These are phyloP conservation scores for Rhamnusium bicolor DNA, from an alignment of 2,888 invertebrate genomes.

Conservation along the genomic window DNA sequence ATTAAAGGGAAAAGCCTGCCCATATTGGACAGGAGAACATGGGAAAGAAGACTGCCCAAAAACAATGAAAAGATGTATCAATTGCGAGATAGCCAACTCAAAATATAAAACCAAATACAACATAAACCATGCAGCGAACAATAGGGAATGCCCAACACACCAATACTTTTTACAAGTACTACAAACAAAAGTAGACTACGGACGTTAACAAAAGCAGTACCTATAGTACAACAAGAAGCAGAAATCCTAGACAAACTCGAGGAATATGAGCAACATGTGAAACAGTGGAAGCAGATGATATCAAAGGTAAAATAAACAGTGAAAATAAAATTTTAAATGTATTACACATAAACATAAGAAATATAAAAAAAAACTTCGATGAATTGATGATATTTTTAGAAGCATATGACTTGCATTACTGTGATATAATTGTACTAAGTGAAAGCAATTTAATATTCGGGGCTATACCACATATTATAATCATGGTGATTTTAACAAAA, in stretches of 20 bases:
- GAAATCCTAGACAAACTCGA: background rate
- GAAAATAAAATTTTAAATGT: background rate
- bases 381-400: background rate
- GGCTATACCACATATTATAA: background rate
- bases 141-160: background rate
- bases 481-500: background rate
- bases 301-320: no score
- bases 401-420: background rate
- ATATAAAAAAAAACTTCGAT: background rate
- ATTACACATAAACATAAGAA: background rate
- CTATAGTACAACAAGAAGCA: background rate
- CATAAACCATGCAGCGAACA: background rate
- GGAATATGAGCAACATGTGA: no score
- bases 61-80: background rate
- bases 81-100: background rate
- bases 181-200: background rate
- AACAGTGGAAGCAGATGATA: no score
- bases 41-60: no score
- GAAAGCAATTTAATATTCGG: background rate
- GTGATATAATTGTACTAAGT: background rate
- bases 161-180: background rate
- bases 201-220: background rate
- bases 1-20: slow-evolving; percentile 16
- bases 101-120: background rate
- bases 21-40: background rate